Base-by-base conservation (phyloP, 1,140 invertebrate species). In the Drosophila varians region DNA sequence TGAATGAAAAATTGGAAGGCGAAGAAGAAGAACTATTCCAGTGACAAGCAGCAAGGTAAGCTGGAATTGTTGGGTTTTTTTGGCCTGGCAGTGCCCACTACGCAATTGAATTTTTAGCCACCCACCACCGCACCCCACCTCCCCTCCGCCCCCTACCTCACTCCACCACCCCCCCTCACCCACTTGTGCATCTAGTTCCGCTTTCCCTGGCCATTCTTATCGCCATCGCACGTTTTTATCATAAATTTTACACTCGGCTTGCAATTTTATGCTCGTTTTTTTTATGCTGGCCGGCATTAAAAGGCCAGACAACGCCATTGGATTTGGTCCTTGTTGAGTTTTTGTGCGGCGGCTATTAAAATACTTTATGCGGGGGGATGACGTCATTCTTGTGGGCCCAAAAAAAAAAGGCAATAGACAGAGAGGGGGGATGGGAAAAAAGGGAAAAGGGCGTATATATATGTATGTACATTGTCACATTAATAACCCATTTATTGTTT, bases 231-330 rank as follows among this genome's bases (percentile, higher is more conserved):
- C 78, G 78, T 84, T 83, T 84, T 83, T 84, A 83, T 84, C 79
- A 83, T 83, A 84, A 84, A 83, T 83, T 84, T 84, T 74, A 83
- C 78, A 83, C 78, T 74, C 64, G 26, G 78, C 69, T 77, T 70
- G 78, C 78, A 83, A 74, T 71, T 43, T 47, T 69, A 34, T 21
- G 25, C 54, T 14, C 48, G 62, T 31, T 4, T 31, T 31, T 31
- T 31, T 31, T 31, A 4, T 31, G 9, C 28, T n/a, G 52, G 43
- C 46, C 34, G 26, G 52, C 65, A 71, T 60, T 60, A 57, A 70
- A 70, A 34, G 4, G 45, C 26, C 49, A 40, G 66, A 16, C 51
- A 42, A 60, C 53, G 18, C 34, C 66, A 31, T 38, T 12, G 65
- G 49, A 68, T 54, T 69, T 55, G 14, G 18, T 16, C 19, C 54